Evolutionary conservation across 2,113 vertebrate species (phyloP), one percentile per base, ranked within the genome.

Genomic region (Aplodontia rufa): DNA sequence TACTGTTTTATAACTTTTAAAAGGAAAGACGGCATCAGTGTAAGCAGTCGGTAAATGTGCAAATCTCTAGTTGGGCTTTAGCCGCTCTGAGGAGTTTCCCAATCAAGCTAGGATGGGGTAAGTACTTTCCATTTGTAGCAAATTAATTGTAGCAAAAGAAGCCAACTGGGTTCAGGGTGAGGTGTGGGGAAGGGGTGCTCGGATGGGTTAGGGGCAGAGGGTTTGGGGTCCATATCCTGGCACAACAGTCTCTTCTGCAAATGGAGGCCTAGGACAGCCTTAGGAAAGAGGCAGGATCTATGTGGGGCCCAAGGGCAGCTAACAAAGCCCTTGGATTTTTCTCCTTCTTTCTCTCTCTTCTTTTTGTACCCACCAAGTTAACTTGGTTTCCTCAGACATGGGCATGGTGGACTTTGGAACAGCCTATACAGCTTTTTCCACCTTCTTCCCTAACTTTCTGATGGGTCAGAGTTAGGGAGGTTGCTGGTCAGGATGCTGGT

Each of bases 1-100:
- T 99, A 99, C 98, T 99, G 99, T 98, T 98, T 98, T 99, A 99
- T 99, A 99, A 99, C 99, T 99, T 99, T 98, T 99, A 99, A 98
- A 98, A 98, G 98, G 99, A 98, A 98, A 98, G 98, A 99, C 99
- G 98, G 98, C 98, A 98, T 98, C 98, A 98, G 98, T 98, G 98
- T 98, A 98, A 98, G 98, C 98, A 97, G 98, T 98, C 97, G 97
- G 98, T 98, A 98, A 98, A 98, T 98, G 99, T 98, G 98, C 98
- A 98, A 98, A 99, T 98, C 98, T 99, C 98, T 98, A 98, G 98
- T 98, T 99, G 98, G 98, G 97, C 95, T 98, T 97, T 98, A 98
- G 98, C 98, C 90, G 98, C 98, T 98, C 98, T 98, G 99, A 99
- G 98, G 98, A 98, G 98, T 98, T 99, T 98, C 96, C 97, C 98